Evolutionary conservation across 2,888 invertebrate genomes (phyloP), one percentile per base, ranked within the genome.

Genomic region (Molorchus minor): DNA sequence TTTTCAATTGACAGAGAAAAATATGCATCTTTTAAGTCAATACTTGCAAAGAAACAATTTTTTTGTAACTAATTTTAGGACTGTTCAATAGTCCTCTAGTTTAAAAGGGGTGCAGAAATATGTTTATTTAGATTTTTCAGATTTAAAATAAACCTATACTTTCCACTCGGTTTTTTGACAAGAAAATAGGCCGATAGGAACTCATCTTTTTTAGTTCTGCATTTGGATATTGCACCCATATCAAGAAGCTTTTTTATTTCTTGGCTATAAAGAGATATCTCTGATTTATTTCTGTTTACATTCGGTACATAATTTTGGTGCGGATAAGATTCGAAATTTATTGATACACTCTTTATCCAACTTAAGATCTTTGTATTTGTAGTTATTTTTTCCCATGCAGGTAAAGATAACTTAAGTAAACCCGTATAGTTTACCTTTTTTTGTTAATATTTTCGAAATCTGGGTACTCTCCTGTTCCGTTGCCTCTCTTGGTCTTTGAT

Each of bases 1-100:
- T 12, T 12, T 5, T 19, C 0, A 10, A 52, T 41, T 1, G 52
- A 41, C 7, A 52, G 10, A 19, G 29, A 40, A 20, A 16, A 16
- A 36, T 49, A 49, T 13, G 36, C 19, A 20, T 61, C 57, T 47
- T 51, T 40, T 5, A 51, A n/a, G 15, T 51, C 51, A 2, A 51
- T 20, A 0, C 1, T 25, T 15, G 10, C 1, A 40, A 52, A 41
- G 29, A 52, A 41, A 10, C 25, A 41, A 8, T 52, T 36, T 4
- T 13, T 7, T 16, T 1, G 30, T 33, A 8, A 30, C 3, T 47
- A 36, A 15, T 40, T n/a, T 36, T 13, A 38, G 7, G 0, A 53
- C 68, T 1, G 65, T 40, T 25, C 56, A 51, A 1, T 67, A 40
- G 36, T 68, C 60, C 13, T 67, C 65, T 16, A 68, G 16, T 20